Evolutionary conservation across 2,888 invertebrate genomes (phyloP).

Genomic region (Troilus luridus): DNA sequence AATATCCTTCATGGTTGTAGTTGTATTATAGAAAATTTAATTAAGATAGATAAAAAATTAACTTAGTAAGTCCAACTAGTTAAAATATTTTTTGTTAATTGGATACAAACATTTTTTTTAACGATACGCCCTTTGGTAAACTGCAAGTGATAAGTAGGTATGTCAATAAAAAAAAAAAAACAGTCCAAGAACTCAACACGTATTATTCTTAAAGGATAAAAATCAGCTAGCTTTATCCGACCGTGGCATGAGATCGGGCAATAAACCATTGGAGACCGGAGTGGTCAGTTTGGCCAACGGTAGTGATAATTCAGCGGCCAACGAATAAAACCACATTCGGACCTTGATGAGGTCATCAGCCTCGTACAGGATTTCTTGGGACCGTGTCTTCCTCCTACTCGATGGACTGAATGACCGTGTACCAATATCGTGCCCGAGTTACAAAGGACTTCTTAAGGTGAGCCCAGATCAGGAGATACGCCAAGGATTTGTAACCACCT

Average conservation of each 20-base stretch:
- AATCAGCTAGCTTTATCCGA: neutral
- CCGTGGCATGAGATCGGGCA: neutral
- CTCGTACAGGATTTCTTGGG: neutral
- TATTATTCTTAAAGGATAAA: neutral
- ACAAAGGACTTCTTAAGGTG: too few species aligned
- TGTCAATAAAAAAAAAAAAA: too few species aligned
- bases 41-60: too few species aligned
- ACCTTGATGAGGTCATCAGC: conserved; percentile 1
- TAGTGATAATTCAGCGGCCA: neutral
- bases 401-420: neutral
- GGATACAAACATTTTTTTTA: too few species aligned
- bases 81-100: too few species aligned
- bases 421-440: neutral
- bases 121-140: too few species aligned
- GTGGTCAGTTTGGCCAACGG: neutral
- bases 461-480: neutral
- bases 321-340: neutral
- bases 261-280: neutral
- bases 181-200: neutral
- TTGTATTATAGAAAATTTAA: too few species aligned
- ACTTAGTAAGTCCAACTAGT: too few species aligned
- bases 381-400: neutral
- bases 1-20: too few species aligned
- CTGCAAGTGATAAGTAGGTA: too few species aligned
- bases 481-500: too few species aligned